A percentile compares a stretch with the other conserved stretches of the same genome.
Evolutionary conservation across 2,113 vertebrate genomes (phyloP).

Genomic region (Mungos mungo): DNA sequence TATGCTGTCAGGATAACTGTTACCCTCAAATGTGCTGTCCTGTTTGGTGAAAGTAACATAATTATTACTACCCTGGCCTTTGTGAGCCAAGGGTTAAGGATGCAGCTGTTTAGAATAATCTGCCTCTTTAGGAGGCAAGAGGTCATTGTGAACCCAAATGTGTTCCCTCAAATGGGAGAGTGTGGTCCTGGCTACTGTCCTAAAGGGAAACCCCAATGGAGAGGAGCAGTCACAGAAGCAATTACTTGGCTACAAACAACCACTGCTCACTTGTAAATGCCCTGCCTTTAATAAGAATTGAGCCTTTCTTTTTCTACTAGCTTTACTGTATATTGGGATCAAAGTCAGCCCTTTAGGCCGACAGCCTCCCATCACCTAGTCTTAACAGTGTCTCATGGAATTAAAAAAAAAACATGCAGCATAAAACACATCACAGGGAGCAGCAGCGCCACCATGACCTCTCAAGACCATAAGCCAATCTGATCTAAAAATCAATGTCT

Average conservation of each 20-base stretch:
- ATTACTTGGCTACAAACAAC: neutral
- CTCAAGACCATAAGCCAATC: conserved; percentile 37
- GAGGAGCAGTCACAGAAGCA: neutral
- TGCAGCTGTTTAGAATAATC: conserved; percentile 8
- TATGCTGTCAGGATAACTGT: neutral
- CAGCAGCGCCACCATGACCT: neutral
- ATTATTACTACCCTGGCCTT: neutral
- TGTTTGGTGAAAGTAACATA: conserved; percentile 52
- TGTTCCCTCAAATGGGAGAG: neutral
- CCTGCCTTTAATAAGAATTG: neutral
- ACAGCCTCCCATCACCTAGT: neutral
- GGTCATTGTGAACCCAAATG: neutral
- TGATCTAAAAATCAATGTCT: conserved; percentile 46
- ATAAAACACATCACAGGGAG: conserved; percentile 3
- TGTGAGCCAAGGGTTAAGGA: conserved; percentile 6
- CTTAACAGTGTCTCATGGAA: conserved; percentile 10
- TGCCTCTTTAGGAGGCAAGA: conserved; percentile 23
- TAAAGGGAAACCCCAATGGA: neutral
- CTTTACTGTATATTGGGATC: conserved; percentile 24
- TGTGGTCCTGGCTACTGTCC: neutral
- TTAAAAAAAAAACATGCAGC: neutral
- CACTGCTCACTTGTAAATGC: neutral
- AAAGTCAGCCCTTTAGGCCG: conserved; percentile 5
- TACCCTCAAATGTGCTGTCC: neutral
- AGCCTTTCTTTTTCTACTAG: neutral